Evolutionary conservation across 2,888 invertebrate species (phyloP), one percentile per base, ranked within the genome.

Genomic region (Cephus sareptanus): DNA sequence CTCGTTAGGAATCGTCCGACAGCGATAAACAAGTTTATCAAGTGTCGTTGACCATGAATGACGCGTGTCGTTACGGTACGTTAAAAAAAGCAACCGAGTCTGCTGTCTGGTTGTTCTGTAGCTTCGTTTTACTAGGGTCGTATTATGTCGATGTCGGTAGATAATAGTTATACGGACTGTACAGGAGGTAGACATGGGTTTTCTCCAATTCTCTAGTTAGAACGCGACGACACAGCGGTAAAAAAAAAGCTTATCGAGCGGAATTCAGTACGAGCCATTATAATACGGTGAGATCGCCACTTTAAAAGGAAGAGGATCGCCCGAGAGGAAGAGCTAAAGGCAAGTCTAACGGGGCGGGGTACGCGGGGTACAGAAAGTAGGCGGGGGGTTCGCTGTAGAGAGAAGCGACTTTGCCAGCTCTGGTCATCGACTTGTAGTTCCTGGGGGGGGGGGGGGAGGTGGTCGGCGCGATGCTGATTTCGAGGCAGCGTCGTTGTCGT

Each of bases 11-110:
- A 56, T 56, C 56, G 33, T 31, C 31, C 15, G 71, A 30, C 71
- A 31, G 71, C 33, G 33, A 34, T 71, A 71, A 71, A 71, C 71
- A 71, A 71, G 71, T 71, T 71, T 71, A 71, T 71, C 71, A 34
- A 71, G 71, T 71, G 34, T 71, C 71, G 34, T 31, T 71, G 34
- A 71, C 71, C 71, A 15, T 33, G 56, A 56, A 56, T 56, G 23
- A 56, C 56, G 56, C 56, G 56, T 56, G 56, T 23, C 56, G 56
- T 23, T 56, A 56, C 56, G 23, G 23, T 56, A 56, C 23, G 56
- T 9, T 56, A 9, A 56, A 23, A 56, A 40, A 23, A 35, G 1
- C 15, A 40, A 56, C 0, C 23, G 9, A 23, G 56, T 56, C 56
- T 23, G 2, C 23, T 23, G 23, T 56, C 56, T 56, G 9, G 56